Evolutionary conservation across 1,140 invertebrate species (phyloP).

Genomic region (Platyscapa corneri): DNA sequence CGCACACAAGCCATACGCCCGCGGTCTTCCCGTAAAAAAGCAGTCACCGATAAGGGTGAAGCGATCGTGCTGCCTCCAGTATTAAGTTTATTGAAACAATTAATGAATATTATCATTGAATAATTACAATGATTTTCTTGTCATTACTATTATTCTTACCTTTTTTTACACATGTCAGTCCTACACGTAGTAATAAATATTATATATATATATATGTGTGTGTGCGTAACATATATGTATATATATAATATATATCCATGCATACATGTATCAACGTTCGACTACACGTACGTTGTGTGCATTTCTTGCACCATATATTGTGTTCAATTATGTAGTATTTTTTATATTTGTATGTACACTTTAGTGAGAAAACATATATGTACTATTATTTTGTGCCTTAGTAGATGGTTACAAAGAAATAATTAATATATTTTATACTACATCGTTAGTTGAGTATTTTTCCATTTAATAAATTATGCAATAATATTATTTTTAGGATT

Average conservation of each 20-base stretch:
- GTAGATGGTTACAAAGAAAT: not conserved
- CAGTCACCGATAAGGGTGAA: conserved; percentile 70
- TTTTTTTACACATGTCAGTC: conserved; percentile 36
- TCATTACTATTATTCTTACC: conserved; percentile 5
- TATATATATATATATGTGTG: no score
- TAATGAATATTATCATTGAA: conserved; percentile 73
- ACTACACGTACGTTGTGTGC: not conserved
- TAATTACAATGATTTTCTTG: conserved; percentile 57
- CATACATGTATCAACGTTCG: conserved; percentile 8
- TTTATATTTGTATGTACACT: not conserved
- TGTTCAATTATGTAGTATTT: conserved; percentile 18
- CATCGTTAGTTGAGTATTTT: no score
- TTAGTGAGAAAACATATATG: not conserved
- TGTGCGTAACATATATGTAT: not conserved
- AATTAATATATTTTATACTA: not conserved
- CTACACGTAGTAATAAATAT: not conserved
- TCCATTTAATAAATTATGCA: conserved; percentile 26
- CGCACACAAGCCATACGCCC: conserved; percentile 86
- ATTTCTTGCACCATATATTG: conserved; percentile 5
- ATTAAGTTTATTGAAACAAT: conserved; percentile 72
- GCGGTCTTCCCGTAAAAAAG: conserved; percentile 83
- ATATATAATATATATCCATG: not conserved
- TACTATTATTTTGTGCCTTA: conserved; percentile 2
- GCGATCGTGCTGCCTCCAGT: conserved; percentile 74
- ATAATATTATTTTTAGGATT: conserved; percentile 12